Conservation (phyloP, 2,113 vertebrate species). For the Nibea coibor region DNA sequence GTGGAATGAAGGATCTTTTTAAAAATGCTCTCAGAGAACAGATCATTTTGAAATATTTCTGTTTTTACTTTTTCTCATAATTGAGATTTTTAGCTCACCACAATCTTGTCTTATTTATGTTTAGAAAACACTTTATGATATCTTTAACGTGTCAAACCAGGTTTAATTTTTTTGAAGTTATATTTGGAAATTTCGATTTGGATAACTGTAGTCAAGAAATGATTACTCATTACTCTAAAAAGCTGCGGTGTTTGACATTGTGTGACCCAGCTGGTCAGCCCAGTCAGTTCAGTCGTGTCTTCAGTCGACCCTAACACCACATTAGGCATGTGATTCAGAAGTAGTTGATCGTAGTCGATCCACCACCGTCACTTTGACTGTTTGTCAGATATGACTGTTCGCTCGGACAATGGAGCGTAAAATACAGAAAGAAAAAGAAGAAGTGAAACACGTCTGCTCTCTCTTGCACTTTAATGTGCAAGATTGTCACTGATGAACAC, state of each 20-base stretch:
- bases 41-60: neutral
- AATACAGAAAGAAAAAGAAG: constrained; percentile 47
- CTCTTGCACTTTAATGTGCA: constrained; percentile 1
- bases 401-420: constrained; percentile 19
- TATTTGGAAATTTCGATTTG: neutral
- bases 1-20: too few relatives aligned
- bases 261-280: constrained; percentile 29
- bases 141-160: neutral
- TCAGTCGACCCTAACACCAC: constrained; percentile 3
- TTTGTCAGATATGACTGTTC: constrained; percentile 46
- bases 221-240: neutral
- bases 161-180: too few relatives aligned
- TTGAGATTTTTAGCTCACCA: neutral
- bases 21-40: too few relatives aligned
- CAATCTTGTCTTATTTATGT: neutral
- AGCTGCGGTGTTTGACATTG: neutral
- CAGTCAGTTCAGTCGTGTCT: constrained; percentile 25
- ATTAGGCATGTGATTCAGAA: constrained; percentile 14
- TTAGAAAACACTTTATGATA: neutral
- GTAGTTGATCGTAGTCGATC: neutral
- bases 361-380: constrained; percentile 2
- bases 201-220: neutral
- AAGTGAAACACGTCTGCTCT: constrained; percentile 57
- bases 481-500: constrained; percentile 18
- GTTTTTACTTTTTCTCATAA: neutral